These are phyloP conservation scores for Phodopus roborovskii DNA, from an alignment of 2,113 vertebrate genomes.

Conservation along the genomic window DNA sequence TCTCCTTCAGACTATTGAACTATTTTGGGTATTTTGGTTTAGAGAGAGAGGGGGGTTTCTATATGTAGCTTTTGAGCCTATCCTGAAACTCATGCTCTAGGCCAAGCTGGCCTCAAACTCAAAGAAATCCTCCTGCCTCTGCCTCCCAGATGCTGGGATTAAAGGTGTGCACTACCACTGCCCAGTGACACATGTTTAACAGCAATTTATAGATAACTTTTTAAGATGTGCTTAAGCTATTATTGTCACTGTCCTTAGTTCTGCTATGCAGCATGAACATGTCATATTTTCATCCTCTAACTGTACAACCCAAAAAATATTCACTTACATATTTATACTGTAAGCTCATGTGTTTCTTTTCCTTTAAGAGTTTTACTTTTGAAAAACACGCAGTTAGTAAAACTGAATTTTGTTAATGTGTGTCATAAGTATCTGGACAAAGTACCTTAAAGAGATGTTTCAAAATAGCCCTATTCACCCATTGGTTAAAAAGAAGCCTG, in stretches of 20 bases:
- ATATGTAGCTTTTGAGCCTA: no score
- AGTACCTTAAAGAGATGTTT: neutral
- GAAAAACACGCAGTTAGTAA: neutral
- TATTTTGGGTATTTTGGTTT: neutral
- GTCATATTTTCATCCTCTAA: conserved; percentile 30
- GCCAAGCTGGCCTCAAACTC: no score
- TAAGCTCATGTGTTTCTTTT: conserved; percentile 22
- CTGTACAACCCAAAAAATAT: neutral
- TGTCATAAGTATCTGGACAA: neutral
- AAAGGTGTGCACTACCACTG: no score
- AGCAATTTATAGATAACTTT: neutral
- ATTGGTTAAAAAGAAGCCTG: neutral
- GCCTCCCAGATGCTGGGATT: no score
- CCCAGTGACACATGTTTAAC: neutral
- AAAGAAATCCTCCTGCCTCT: no score
- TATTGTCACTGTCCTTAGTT: neutral
- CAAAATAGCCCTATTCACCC: neutral
- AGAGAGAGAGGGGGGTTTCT: no score
- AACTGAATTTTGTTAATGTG: neutral
- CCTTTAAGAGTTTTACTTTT: neutral
- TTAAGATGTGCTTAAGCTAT: neutral
- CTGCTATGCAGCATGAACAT: neutral
- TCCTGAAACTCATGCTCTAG: no score
- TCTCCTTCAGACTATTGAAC: neutral
- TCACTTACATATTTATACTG: neutral